Conservation (phyloP, 2,113 vertebrate genomes). For the Zosterops japonicus region DNA sequence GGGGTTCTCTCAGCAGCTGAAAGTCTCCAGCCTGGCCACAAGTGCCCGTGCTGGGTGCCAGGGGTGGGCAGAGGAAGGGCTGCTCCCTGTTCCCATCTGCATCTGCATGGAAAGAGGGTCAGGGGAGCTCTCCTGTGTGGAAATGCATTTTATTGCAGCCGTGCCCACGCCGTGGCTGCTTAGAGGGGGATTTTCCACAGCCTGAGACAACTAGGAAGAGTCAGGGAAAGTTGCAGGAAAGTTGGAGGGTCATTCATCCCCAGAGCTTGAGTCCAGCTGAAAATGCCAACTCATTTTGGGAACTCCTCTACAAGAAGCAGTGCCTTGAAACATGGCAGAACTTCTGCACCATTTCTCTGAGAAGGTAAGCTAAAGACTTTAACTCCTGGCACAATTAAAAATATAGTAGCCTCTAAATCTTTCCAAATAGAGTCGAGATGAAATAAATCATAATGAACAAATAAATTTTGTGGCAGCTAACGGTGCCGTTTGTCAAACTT, state of each 20-base stretch:
- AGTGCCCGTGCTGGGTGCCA: fast-evolving
- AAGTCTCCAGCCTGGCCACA: not conserved
- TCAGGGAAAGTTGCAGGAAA: not conserved
- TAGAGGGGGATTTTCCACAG: not conserved
- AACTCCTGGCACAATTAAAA: not conserved
- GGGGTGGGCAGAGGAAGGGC: not conserved
- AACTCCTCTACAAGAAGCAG: not conserved
- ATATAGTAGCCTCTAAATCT: not conserved
- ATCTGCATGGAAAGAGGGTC: not conserved
- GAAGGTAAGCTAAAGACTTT: not conserved
- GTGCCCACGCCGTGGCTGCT: not conserved
- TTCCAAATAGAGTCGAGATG: not conserved
- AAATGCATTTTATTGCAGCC: not conserved
- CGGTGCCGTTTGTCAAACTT: not conserved
- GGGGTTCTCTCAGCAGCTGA: not conserved
- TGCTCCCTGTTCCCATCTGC: not conserved
- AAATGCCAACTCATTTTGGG: not conserved
- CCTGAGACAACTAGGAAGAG: not conserved
- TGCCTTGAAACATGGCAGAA: not conserved
- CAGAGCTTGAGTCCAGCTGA: not conserved
- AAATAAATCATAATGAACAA: not conserved
- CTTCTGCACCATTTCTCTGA: not conserved
- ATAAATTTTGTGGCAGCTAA: not conserved
- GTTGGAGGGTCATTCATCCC: not conserved
- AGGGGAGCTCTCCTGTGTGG: fast-evolving